Base-by-base conservation (phyloP, 1,140 invertebrate genomes). In the Solen grandis region DNA sequence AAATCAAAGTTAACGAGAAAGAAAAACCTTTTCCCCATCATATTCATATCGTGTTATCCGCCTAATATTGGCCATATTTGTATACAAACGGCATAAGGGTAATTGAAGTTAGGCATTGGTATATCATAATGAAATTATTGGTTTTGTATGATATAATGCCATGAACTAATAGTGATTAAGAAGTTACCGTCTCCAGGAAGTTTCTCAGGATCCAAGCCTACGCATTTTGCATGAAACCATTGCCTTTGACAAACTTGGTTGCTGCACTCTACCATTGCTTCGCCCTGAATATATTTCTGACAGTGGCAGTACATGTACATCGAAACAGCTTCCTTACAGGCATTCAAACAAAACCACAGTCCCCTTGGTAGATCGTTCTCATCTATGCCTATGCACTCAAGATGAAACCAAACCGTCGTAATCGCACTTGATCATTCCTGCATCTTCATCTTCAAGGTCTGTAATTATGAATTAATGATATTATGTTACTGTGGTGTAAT, bases 251-350 rank as follows among this genome's bases (percentile, higher is more conserved):
- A 60, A 14, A 13, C 19, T 27, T 25, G 57, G 35, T 60, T 27
- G n/a, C n/a, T 27, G 19, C 57, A 60, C 19, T 60, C 57, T 16
- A 60, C 35, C 57, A 60, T 60, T 3, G 57, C 27, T 31, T 60
- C 57, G 19, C 35, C 57, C 35, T 60, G 29, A 3, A 60, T 60
- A 19, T 60, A 60, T 27, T 10, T 60, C 25, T 27, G 29, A 31
- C 57, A 60, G 13, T 13, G 5, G 35, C 8, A 60, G 57, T 60
- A 60, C 35, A 13, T 22, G 22, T 60, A 60, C 2, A 31, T 14
- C 8, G 3, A 31, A 31, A 60, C 57, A 3, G 3, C 57, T 4
- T 60, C 35, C 22, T 29, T 22, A 14, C 57, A 60, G 10, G 3
- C 2, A 3, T 60, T 31, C 57, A 31, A 27, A 27, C 57, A 60